Evolutionary conservation across 2,113 vertebrate genomes (phyloP), one percentile per base, ranked within the genome.

Genomic region (Australoheros scitulus): DNA sequence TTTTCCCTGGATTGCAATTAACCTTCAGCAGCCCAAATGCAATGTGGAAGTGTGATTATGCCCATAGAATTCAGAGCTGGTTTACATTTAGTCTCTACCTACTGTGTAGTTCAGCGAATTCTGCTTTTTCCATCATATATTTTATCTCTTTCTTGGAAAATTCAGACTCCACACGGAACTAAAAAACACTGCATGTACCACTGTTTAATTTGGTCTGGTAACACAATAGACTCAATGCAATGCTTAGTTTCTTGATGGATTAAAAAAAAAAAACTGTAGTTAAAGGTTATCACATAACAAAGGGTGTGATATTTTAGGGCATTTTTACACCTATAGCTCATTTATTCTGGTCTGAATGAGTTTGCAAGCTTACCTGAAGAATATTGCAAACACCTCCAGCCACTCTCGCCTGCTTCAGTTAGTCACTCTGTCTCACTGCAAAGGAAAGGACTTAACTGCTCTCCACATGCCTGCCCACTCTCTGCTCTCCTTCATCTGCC

Each of bases 1-100:
- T 47, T 20, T 72, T 29, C 55, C 29, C 58, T n/a, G 22, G 61
- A 84, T 55, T 64, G 64, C 70, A 84, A 87, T 92, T 91, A 92
- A 80, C 88, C 59, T 77, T 85, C 29, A 75, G 77, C 74, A 18
- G 70, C 76, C 77, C 34, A 1, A 79, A 78, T 59, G 34, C 1
- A 6, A 76, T 76, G 15, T 75, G 32, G 20, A 80, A 81, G 50
- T 61, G 50, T 47, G 76, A 72, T 60, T 65, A 63, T 77, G 65
- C 86, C 84, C 86, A 77, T 38, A 56, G 38, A 77, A 55, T 38
- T 34, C n/a, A 47, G 63, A 76, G 52, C 17, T 22, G 18, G 32
- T 77, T 82, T 76, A 70, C 55, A 75, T 11, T 36, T 29, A 47
- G 52, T 80, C n/a, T 29, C 43, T 81, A 47, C 18, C 38, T 47